phyloP scores from a whole-genome alignment of 2,113 vertebrate genomes.

The Copsychus sechellarum region DNA sequence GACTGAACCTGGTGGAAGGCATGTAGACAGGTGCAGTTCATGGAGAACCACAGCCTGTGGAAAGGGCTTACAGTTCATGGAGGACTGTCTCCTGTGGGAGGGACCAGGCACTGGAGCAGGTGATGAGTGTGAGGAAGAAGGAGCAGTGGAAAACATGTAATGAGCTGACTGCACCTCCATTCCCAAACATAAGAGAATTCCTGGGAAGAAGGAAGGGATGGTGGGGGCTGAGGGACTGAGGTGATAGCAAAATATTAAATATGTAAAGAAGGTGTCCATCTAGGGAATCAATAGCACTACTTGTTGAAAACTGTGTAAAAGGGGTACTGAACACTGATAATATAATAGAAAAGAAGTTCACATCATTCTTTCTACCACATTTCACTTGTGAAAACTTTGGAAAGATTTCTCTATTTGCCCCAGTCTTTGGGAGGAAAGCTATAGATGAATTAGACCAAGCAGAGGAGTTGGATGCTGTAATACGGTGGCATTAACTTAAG shows the following conservation, averaged over 20 bases:
- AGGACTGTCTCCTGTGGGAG: background rate
- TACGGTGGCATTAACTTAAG: background rate
- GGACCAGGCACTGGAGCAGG: background rate
- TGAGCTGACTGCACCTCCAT: background rate
- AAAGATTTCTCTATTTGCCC: background rate
- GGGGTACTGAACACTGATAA: fast-evolving
- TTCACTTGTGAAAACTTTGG: background rate
- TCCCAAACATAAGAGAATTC: background rate
- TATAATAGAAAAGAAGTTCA: background rate
- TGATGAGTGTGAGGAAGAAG: background rate
- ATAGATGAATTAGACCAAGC: background rate
- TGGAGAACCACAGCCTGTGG: background rate
- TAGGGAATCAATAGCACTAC: background rate
- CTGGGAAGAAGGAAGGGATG: background rate
- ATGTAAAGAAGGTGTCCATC: background rate
- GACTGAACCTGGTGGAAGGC: background rate
- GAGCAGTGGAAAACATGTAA: fast-evolving
- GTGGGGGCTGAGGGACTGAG: background rate
- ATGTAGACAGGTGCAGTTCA: fast-evolving
- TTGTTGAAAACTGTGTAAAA: background rate
- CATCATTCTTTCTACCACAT: background rate
- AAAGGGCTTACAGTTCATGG: background rate
- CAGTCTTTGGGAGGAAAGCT: background rate
- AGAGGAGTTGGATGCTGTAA: background rate
- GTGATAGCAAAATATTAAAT: background rate